phyloP scores from a whole-genome alignment of 2,797 vertebrate species.

The Carduelis carduelis region DNA sequence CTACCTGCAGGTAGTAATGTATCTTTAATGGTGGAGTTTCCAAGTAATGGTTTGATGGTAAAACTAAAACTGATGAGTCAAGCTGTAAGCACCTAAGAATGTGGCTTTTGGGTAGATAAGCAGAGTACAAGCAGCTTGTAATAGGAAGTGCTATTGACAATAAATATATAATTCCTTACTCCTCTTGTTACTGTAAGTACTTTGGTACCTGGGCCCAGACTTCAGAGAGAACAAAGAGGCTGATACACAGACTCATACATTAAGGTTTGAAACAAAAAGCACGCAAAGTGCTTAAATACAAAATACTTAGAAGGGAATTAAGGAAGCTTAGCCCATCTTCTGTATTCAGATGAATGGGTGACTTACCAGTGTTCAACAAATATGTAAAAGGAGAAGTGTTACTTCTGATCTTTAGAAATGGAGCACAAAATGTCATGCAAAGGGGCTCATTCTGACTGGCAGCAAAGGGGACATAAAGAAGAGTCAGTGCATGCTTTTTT shows the following conservation, averaged over 20 bases:
- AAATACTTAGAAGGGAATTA: background rate
- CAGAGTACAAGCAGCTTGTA: background rate
- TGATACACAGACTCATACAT: background rate
- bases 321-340: background rate
- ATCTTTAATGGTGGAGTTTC: background rate
- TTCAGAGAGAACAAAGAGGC: background rate
- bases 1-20: background rate
- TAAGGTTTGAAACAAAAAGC: background rate
- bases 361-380: background rate
- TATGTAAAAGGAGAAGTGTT: background rate
- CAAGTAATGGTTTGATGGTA: background rate
- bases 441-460: background rate
- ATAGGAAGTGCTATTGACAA: background rate
- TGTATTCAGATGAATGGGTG: background rate
- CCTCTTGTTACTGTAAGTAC: background rate
- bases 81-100: background rate
- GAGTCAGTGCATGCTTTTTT: background rate
- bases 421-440: background rate
- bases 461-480: background rate
- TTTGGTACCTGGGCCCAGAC: background rate
- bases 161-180: background rate
- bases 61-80: background rate
- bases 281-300: background rate
- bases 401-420: background rate
- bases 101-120: background rate